Conservation (phyloP, 2,113 vertebrate genomes). For the Artemisiospiza belli region DNA sequence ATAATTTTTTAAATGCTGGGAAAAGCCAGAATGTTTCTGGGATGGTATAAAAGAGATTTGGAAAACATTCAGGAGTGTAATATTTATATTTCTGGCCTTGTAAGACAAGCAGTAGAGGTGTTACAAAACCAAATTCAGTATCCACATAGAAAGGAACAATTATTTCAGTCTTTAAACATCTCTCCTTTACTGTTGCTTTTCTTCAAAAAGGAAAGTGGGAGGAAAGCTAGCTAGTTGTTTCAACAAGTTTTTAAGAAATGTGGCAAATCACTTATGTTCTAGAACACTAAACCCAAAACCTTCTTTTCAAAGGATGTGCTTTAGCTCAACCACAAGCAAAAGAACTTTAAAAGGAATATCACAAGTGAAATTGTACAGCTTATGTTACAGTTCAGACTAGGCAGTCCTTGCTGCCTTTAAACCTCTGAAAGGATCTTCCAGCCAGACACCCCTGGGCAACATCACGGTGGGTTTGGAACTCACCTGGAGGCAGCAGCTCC, state of each 20-base stretch:
- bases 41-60: background rate
- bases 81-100: background rate
- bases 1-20: background rate
- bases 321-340: background rate
- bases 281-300: background rate
- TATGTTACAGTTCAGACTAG: accelerated
- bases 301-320: background rate
- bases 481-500: background rate
- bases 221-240: background rate
- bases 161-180: background rate
- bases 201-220: background rate
- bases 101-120: background rate
- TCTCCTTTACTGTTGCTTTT: background rate
- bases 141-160: background rate
- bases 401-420: background rate
- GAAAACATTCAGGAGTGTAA: background rate
- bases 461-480: background rate
- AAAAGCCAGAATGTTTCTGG: background rate
- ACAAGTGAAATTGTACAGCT: background rate
- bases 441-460: background rate
- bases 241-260: background rate
- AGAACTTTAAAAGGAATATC: background rate
- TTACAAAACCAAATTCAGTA: background rate
- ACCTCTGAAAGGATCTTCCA: background rate
- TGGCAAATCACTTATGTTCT: background rate